These are phyloP conservation scores for Cricetomys ansorgei DNA, from an alignment of 2,113 vertebrate genomes.

Conservation along the genomic window DNA sequence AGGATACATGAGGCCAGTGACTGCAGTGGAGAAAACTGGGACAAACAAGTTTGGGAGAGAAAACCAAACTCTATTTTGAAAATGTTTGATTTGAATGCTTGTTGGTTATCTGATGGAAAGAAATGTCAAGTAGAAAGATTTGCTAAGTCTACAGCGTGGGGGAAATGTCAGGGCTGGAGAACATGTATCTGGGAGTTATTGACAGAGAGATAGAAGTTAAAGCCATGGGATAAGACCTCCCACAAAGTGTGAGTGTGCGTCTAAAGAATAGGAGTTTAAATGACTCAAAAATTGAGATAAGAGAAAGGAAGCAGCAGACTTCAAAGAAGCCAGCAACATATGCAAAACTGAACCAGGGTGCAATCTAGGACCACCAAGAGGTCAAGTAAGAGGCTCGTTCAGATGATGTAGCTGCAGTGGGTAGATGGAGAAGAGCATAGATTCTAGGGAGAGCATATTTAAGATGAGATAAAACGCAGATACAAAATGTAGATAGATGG, in stretches of 20 bases:
- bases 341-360: neutral
- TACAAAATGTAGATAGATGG: neutral
- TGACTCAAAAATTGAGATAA: neutral
- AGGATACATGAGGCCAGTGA: neutral
- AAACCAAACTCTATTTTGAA: conserved; percentile 44
- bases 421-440: neutral
- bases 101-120: conserved; percentile 53
- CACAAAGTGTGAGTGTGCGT: conserved; percentile 2
- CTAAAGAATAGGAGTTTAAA: conserved; percentile 41
- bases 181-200: conserved; percentile 32
- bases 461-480: neutral
- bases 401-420: neutral
- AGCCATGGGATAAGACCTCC: neutral
- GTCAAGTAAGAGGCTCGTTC: neutral
- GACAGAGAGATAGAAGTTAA: conserved; percentile 18
- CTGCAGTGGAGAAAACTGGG: neutral
- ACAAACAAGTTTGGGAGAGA: conserved; percentile 17
- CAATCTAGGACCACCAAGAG: neutral
- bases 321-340: neutral
- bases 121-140: conserved; percentile 26
- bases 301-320: neutral
- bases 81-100: conserved; percentile 57
- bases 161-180: conserved; percentile 48
- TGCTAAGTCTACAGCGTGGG: conserved; percentile 48
- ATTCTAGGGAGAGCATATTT: neutral